These are phyloP conservation scores for Orientallactaga bullata DNA, from an alignment of 2,113 vertebrate genomes.

Conservation along the genomic window DNA sequence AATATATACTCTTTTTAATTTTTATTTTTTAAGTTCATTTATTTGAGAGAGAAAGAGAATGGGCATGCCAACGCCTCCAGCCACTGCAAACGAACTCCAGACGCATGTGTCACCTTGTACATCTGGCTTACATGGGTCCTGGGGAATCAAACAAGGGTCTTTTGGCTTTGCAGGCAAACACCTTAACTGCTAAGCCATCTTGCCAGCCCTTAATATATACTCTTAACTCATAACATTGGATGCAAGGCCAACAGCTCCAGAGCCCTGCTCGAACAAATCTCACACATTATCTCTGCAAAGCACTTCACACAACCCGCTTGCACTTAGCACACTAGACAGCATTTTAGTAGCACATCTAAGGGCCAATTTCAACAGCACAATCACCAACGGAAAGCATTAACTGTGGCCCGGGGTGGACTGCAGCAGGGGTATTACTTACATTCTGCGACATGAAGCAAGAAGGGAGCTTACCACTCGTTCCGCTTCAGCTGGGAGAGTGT, in stretches of 20 bases:
- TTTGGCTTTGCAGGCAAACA: too few species aligned
- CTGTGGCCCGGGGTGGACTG: neutral
- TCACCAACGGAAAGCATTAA: neutral
- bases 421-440: neutral
- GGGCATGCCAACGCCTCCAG: too few species aligned
- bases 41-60: too few species aligned
- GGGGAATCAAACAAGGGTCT: too few species aligned
- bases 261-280: neutral
- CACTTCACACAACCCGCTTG: neutral
- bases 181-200: too few species aligned
- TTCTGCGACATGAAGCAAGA: neutral
- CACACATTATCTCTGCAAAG: neutral
- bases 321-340: neutral
- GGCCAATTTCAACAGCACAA: neutral
- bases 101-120: too few species aligned
- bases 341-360: neutral
- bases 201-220: neutral
- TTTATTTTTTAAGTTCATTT: too few species aligned
- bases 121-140: too few species aligned
- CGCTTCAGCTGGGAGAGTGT: neutral
- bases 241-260: rapidly evolving
- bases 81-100: too few species aligned
- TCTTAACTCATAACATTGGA: neutral
- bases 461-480: neutral
- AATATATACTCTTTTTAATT: neutral